These are phyloP conservation scores for Spinibarbus caldwelli DNA, from an alignment of 2,797 vertebrate genomes.

Conservation along the genomic window DNA sequence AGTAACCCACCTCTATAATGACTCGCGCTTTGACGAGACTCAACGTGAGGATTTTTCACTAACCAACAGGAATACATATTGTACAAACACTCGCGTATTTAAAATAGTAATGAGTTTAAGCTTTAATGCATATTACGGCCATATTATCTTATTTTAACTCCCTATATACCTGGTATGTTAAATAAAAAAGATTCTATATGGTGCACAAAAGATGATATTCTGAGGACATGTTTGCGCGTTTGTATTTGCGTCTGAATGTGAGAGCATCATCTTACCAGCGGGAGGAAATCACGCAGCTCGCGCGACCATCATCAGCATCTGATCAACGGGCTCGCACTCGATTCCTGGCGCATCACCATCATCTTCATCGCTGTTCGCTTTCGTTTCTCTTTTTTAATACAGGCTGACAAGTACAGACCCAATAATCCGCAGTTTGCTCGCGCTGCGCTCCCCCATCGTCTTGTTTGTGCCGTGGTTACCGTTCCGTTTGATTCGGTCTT, in stretches of 20 bases:
- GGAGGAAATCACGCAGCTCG: constrained; percentile 76
- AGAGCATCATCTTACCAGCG: constrained; percentile 66
- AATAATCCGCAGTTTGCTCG: constrained; percentile 50
- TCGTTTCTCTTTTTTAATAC: constrained; percentile 58
- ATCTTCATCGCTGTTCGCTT: too few species aligned
- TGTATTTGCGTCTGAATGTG: constrained; percentile 21
- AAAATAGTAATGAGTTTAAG: too few species aligned
- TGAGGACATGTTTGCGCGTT: neutral
- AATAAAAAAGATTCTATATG: neutral
- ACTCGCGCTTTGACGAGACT: constrained; percentile 75
- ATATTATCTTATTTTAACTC: constrained; percentile 58
- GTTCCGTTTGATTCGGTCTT: constrained; percentile 66
- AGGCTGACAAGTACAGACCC: constrained; percentile 35
- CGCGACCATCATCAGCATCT: constrained; percentile 73
- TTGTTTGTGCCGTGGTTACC: constrained; percentile 56
- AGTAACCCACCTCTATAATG: constrained; percentile 62
- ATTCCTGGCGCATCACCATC: constrained; percentile 43
- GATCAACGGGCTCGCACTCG: constrained; percentile 68
- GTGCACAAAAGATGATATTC: neutral
- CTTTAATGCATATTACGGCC: constrained; percentile 70
- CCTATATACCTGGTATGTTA: constrained; percentile 63
- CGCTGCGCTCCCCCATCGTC: constrained; percentile 65
- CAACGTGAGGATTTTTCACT: constrained; percentile 69
- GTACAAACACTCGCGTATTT: too few species aligned
- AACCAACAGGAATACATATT: constrained; percentile 19